Percentiles rank a stretch among this genome's conserved stretches.
phyloP scores from a whole-genome alignment of 1,140 invertebrate genomes.

The Bombus sibiricus region DNA sequence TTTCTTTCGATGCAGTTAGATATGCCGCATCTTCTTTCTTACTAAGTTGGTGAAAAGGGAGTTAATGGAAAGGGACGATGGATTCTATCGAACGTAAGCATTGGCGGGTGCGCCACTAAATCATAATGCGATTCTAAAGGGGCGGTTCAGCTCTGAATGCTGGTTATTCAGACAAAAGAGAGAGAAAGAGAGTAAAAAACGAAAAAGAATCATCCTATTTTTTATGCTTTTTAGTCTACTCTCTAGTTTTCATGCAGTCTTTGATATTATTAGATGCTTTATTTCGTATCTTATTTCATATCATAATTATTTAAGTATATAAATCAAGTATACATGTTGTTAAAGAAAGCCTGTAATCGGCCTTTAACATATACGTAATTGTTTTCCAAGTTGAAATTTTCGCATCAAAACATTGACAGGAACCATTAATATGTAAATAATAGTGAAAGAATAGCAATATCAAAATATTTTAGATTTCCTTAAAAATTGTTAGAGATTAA shows the following conservation, averaged over 20 bases:
- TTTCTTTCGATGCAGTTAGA: background rate
- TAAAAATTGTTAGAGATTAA: background rate
- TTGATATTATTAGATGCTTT: background rate
- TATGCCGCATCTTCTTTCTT: constrained; percentile 5
- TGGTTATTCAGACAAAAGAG: constrained; percentile 41
- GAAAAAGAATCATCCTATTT: constrained; percentile 4
- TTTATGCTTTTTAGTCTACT: background rate
- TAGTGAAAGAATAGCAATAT: too few relatives aligned
- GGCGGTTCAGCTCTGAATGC: constrained; percentile 52
- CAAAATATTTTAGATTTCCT: too few relatives aligned
- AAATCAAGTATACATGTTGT: too few relatives aligned
- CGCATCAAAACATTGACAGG: too few relatives aligned
- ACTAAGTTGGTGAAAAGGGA: constrained; percentile 22
- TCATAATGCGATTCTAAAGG: constrained; percentile 61
- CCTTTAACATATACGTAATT: too few relatives aligned
- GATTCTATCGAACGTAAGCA: constrained; percentile 51
- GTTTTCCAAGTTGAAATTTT: too few relatives aligned
- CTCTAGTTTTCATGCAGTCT: background rate
- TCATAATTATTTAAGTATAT: background rate
- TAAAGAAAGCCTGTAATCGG: too few relatives aligned
- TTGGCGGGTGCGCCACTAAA: constrained; percentile 48
- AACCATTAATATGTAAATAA: too few relatives aligned
- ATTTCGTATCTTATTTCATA: background rate
- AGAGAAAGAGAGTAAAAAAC: background rate
- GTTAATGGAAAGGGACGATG: constrained; percentile 39